phyloP scores from a whole-genome alignment of 2,113 vertebrate species.

The Serinus canaria region DNA sequence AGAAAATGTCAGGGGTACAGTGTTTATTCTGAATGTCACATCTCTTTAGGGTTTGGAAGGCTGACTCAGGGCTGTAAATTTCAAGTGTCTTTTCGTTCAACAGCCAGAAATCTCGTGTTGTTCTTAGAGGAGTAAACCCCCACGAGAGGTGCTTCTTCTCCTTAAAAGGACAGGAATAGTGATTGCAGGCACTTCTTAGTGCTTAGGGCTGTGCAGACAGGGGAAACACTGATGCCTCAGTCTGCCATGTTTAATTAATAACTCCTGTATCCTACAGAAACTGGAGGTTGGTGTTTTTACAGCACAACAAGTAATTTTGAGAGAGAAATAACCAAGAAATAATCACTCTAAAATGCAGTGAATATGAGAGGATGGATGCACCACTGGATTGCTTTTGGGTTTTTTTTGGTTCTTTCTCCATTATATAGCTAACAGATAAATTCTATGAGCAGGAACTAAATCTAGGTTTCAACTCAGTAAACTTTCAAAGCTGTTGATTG shows the following conservation, averaged over 20 bases:
- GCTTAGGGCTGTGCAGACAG: not conserved
- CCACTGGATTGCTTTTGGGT: not conserved
- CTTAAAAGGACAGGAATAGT: not conserved
- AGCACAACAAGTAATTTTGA: not conserved
- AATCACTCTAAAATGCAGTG: not conserved
- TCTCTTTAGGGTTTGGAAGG: not conserved
- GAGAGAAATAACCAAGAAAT: not conserved
- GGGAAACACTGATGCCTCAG: not conserved
- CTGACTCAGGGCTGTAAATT: not conserved
- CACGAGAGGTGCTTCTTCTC: not conserved
- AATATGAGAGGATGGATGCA: not conserved
- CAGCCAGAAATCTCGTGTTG: not conserved
- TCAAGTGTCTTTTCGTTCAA: not conserved
- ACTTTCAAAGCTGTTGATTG: not conserved
- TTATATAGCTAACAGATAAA: not conserved
- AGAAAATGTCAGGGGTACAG: not conserved
- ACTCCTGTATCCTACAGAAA: not conserved
- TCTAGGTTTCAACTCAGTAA: not conserved
- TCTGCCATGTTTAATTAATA: not conserved
- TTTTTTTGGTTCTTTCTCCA: not conserved
- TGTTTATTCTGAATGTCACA: not conserved
- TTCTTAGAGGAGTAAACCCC: not conserved
- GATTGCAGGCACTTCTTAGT: not conserved
- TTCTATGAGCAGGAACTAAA: not conserved
- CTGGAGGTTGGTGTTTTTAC: not conserved